Percentiles rank a stretch among this genome's conserved stretches.
Evolutionary conservation across 2,888 invertebrate species (phyloP).

Genomic region (Eristalinus sepulchralis): DNA sequence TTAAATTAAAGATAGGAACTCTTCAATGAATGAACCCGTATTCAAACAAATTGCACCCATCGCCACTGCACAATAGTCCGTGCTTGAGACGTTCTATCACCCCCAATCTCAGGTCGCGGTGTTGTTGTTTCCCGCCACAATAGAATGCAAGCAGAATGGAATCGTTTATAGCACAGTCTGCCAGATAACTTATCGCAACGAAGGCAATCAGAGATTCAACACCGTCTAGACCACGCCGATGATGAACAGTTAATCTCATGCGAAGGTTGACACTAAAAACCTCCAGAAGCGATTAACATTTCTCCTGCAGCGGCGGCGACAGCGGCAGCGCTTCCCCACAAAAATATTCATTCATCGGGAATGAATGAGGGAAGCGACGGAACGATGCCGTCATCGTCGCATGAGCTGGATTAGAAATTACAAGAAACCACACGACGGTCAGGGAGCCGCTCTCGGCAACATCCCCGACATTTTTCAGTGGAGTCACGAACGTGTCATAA

Average conservation of each 20-base stretch:
- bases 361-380: background rate
- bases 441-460: background rate
- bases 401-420: background rate
- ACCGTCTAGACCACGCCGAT: background rate
- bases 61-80: too few species aligned
- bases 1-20: too few species aligned
- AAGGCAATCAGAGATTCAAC: background rate
- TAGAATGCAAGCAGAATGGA: background rate
- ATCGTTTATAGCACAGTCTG: background rate
- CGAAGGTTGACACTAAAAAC: background rate
- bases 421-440: background rate
- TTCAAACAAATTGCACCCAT: too few species aligned
- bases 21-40: too few species aligned
- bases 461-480: background rate
- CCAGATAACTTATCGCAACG: background rate
- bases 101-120: background rate
- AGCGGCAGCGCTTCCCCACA: background rate
- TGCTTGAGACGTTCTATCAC: background rate
- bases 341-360: background rate
- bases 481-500: constrained; percentile 35
- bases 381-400: background rate
- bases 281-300: background rate
- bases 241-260: background rate
- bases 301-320: background rate
- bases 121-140: background rate